Conservation (phyloP, 2,888 invertebrate genomes). For the Cosmia pyralina region DNA sequence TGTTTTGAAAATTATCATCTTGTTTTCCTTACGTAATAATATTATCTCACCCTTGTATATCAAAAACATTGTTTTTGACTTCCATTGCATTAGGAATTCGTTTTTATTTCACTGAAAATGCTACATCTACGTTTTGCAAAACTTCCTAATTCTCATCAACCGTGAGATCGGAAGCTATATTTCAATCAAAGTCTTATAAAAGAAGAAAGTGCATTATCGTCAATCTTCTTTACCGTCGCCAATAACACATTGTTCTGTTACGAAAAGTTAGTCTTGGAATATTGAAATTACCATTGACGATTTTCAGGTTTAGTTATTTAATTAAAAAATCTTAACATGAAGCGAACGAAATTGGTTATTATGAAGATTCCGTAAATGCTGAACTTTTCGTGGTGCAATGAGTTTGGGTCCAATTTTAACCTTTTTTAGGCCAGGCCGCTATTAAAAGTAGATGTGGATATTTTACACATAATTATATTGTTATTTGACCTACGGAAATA, state of each 20-base stretch:
- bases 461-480: not conserved
- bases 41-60: not conserved
- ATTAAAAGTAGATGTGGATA: no score
- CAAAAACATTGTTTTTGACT: not conserved
- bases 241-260: slow-evolving; percentile 8
- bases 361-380: not conserved
- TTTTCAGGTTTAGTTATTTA: not conserved
- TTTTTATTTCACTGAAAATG: not conserved
- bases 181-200: slow-evolving; percentile 36
- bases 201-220: slow-evolving; percentile 44
- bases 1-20: not conserved
- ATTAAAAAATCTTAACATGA: not conserved
- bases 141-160: not conserved
- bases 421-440: not conserved
- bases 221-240: slow-evolving; percentile 20
- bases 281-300: not conserved
- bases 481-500: not conserved
- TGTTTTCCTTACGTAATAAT: not conserved
- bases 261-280: not conserved
- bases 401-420: not conserved
- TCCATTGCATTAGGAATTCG: no score
- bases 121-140: not conserved
- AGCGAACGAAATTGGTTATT: not conserved
- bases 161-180: slow-evolving; percentile 22
- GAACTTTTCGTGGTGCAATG: no score